phyloP scores from a whole-genome alignment of 2,888 invertebrate genomes.

The Polyommatus icarus region DNA sequence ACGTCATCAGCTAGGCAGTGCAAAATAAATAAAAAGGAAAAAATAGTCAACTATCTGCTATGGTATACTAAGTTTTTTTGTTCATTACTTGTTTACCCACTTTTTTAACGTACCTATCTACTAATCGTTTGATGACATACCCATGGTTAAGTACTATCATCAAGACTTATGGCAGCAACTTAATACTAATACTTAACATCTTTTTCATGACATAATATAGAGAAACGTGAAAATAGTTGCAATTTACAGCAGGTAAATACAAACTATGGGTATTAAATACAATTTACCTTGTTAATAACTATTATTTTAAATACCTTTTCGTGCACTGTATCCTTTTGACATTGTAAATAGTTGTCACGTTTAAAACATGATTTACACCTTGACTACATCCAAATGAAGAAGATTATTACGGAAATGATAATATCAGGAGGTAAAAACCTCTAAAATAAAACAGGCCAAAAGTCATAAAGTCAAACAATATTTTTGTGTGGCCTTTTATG shows the following conservation, averaged over 20 bases:
- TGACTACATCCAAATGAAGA: slow-evolving; percentile 1
- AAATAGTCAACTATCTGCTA: not conserved
- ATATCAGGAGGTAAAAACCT: not conserved
- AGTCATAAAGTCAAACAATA: not conserved
- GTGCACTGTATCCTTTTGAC: not conserved
- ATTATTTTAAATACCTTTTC: slow-evolving; percentile 5
- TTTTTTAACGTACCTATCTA: not conserved
- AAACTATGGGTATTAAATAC: not conserved
- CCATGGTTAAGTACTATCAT: not conserved
- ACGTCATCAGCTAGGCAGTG: no score
- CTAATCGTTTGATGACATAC: slow-evolving; percentile 1
- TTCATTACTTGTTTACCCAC: no score
- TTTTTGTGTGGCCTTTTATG: not conserved
- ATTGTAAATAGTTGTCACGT: slow-evolving; percentile 9
- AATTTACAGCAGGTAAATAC: not conserved
- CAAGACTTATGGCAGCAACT: not conserved
- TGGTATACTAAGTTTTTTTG: not conserved
- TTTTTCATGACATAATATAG: not conserved
- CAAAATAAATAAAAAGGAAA: no score
- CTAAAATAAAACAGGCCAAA: not conserved
- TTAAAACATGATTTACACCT: not conserved
- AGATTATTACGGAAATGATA: slow-evolving; percentile 5
- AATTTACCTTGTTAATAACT: slow-evolving; percentile 4
- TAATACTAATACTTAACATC: not conserved
- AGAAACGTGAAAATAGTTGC: not conserved